These are phyloP conservation scores for Chionoecetes opilio DNA, from an alignment of 1,140 invertebrate species.

Conservation along the genomic window DNA sequence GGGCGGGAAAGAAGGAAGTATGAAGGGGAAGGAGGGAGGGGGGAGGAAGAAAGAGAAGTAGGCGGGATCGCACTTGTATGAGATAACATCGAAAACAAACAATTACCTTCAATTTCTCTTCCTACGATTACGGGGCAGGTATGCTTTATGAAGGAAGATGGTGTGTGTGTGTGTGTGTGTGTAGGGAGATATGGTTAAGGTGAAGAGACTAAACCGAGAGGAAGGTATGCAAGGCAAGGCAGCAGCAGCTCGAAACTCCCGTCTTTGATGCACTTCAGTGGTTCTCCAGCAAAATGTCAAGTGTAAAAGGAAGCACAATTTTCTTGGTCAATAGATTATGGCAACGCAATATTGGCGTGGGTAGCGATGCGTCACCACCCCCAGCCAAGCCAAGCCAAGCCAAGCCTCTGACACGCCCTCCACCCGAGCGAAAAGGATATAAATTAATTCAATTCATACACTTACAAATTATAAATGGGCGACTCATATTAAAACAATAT, in stretches of 20 bases:
- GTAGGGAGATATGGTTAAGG: too few relatives aligned
- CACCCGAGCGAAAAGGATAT: not conserved
- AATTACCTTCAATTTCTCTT: not conserved
- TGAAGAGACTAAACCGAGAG: too few relatives aligned
- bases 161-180: constrained; percentile 27
- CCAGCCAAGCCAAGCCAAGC: not conserved
- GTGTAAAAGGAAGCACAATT: not conserved
- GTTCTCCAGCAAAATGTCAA: too few relatives aligned
- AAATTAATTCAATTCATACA: not conserved
- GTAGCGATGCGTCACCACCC: not conserved
- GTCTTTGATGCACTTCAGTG: too few relatives aligned
- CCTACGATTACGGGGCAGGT: not conserved
- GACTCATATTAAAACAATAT: constrained; percentile 31
- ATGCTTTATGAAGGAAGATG: not conserved
- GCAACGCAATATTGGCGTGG: not conserved
- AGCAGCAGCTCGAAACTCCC: too few relatives aligned
- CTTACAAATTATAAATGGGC: not conserved
- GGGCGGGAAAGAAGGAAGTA: not conserved
- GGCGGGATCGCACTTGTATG: not conserved
- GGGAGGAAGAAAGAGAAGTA: not conserved
- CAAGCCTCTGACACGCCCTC: not conserved
- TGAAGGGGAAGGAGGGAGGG: not conserved
- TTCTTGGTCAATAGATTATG: not conserved
- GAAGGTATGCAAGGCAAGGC: too few relatives aligned
- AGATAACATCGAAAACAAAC: not conserved